A percentile compares a stretch with the other conserved stretches of the same genome.
Conservation (phyloP, 2,113 vertebrate genomes). For the Pseudopodoces humilis region DNA sequence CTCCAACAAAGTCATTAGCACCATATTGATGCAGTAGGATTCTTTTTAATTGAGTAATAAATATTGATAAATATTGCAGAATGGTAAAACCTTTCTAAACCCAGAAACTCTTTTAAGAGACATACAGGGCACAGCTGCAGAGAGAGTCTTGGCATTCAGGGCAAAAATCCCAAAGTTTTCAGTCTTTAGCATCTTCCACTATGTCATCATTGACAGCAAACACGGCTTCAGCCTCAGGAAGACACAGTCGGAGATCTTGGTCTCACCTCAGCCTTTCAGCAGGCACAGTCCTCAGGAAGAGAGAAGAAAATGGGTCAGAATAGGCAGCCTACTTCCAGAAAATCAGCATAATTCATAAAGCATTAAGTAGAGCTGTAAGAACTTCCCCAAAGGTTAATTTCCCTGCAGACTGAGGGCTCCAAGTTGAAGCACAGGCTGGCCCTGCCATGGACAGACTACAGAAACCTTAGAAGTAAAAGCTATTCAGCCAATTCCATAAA, state of each 20-base stretch:
- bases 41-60: neutral
- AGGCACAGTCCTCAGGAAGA: slow-evolving; percentile 81
- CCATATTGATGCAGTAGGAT: neutral
- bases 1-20: no score
- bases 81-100: neutral
- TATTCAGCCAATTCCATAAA: neutral
- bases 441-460: fast-evolving
- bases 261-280: slow-evolving; percentile 91
- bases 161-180: neutral
- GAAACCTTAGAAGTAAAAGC: neutral
- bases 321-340: fast-evolving
- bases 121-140: neutral
- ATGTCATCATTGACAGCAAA: slow-evolving; percentile 91
- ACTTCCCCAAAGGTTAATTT: fast-evolving
- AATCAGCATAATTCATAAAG: neutral
- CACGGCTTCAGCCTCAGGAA: slow-evolving; percentile 93
- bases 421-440: no score
- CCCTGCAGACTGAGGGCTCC: fast-evolving
- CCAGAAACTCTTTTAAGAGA: neutral
- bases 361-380: fast-evolving
- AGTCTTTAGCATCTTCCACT: slow-evolving; percentile 92
- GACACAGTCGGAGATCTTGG: slow-evolving; percentile 90
- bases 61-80: neutral
- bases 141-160: neutral
- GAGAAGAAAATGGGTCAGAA: neutral